Evolutionary conservation across 64 coral and sea anemone genomes (phyloP), one percentile per base, ranked within the genome.

Genomic region (Porites australiensis): DNA sequence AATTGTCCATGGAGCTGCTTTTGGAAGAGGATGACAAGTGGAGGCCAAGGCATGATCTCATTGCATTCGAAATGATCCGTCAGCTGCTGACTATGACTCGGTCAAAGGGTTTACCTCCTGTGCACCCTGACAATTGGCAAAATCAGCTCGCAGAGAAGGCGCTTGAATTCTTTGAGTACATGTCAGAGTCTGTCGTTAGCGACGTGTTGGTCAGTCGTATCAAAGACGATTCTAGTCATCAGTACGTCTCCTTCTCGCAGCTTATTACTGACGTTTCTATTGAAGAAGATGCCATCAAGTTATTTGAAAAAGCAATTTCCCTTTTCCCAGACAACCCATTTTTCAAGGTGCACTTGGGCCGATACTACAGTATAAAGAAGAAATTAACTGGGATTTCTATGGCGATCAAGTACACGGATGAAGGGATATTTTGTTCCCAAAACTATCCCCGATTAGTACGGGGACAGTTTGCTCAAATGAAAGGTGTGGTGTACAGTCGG

Each of bases 381-480:
- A 43, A 48, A 13, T 37, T 58, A 4, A 13, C 19, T 74, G 92
- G 87, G 5, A 89, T 94, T 53, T 45, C 79, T 4, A 3, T 7
- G 18, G 92, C 86, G 43, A 87, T 82, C 6, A 51, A 27, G 2
- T 89, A 89, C 55, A 94, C 92, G 5, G 70, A 94, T 49, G 78
- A 89, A 75, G 72, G 92, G 1, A 94, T 94, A 0, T 27, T 13
- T 12, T 60, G 19, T 8, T 52, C 66, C 19, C 54, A n/a, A 43
- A 48, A 62, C 7, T 53, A 19, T 23, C 13, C 5, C 6, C 73
- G 50, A 51, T 15, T 79, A 5, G 55, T 66, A 8, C 77, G 92
- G 37, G 58, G 92, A 8, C 92, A 89, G 49, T 86, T 94, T 64
- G 83, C 92, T 2, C 92, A 94, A 59, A 94, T 94, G 92, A 89